Base-by-base conservation (phyloP, 2,888 invertebrate species). In the Zele albiditarsus region DNA sequence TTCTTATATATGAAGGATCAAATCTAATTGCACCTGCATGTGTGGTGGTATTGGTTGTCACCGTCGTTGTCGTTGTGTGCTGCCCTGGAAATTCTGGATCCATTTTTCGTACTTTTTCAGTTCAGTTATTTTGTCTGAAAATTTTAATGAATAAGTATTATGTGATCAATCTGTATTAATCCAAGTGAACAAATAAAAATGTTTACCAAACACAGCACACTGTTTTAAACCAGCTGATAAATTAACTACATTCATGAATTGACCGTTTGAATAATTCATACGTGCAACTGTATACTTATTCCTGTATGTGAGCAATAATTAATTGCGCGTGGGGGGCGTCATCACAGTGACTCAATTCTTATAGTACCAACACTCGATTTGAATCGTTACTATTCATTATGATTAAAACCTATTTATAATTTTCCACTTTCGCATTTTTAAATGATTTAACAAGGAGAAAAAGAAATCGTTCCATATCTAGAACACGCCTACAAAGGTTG, bases 11-110 rank as follows among this genome's bases (percentile, higher is more conserved):
- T 0, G 91, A 88, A 0, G 93, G 91, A 89, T 97, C 96, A 87
- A 94, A 95, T 82, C 95, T 90, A 79, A 95, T 91, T 81, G 92
- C 92, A n/a, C 94, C 93, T 84, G 94, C 93, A n/a, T 94, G 94
- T 0, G 92, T 92, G 0, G 94, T 93, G 0, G 94, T 93, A 33
- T 83, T 84, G 8, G 85, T 83, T 14, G 90, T 90, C 33, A 90
- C 89, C 14, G 90, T 90, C 38, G 91, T 91, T 2, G 94, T 94
- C 0, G 95, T 95, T 0, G 94, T 93, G 70, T 95, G 95, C 84
- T 94, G 94, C 31, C 93, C 92, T 3, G 95, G 95, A 89, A 95
- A 95, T 57, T 93, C 94, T 83, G 91, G 91, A 82, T 94, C 94
- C 81, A 89, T 88, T 75, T 75, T 85, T 62, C 62, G 60, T 38